phyloP scores from a whole-genome alignment of 1,140 invertebrate genomes.

The Tigriopus japonicus region DNA sequence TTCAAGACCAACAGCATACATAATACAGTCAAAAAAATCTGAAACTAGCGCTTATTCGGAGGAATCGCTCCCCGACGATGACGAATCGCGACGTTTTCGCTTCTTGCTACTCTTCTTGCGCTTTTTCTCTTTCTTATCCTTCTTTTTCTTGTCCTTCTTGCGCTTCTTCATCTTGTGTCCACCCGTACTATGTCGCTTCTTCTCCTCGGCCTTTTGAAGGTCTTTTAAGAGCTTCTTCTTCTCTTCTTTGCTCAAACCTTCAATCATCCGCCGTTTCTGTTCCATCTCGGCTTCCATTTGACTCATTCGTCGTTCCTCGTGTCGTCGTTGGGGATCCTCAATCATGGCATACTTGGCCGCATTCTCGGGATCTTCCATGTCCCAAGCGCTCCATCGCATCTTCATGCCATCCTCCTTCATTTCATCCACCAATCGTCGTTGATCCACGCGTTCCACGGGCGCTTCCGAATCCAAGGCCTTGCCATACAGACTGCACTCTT shows the following conservation, averaged over 20 bases:
- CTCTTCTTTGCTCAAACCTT: slow-evolving; percentile 61
- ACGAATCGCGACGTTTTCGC: no score
- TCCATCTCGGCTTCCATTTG: slow-evolving; percentile 39
- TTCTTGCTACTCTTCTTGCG: no score
- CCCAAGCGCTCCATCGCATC: slow-evolving; percentile 75
- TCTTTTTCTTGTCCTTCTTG: slow-evolving; percentile 1
- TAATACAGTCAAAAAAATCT: no score
- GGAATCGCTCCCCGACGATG: no score
- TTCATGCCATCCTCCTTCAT: slow-evolving; percentile 64
- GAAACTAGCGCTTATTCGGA: no score
- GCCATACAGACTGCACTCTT: slow-evolving; percentile 82
- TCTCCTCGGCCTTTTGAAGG: slow-evolving; percentile 39
- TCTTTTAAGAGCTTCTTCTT: slow-evolving; percentile 76
- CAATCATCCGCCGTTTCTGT: slow-evolving; percentile 50
- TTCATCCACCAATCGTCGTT: slow-evolving; percentile 30
- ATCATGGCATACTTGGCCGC: slow-evolving; percentile 34
- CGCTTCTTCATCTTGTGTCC: slow-evolving; percentile 37
- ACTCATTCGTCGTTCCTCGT: slow-evolving; percentile 21
- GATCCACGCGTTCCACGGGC: slow-evolving; percentile 34
- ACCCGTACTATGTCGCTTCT: slow-evolving; percentile 24
- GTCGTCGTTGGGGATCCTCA: slow-evolving; percentile 16
- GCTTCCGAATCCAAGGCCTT: slow-evolving; percentile 39
- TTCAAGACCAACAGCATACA: no score
- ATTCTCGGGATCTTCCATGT: slow-evolving; percentile 52
- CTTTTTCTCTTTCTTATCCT: no score